Evolutionary conservation across 2,888 invertebrate species (phyloP).

Genomic region (Acrobasis consociella): DNA sequence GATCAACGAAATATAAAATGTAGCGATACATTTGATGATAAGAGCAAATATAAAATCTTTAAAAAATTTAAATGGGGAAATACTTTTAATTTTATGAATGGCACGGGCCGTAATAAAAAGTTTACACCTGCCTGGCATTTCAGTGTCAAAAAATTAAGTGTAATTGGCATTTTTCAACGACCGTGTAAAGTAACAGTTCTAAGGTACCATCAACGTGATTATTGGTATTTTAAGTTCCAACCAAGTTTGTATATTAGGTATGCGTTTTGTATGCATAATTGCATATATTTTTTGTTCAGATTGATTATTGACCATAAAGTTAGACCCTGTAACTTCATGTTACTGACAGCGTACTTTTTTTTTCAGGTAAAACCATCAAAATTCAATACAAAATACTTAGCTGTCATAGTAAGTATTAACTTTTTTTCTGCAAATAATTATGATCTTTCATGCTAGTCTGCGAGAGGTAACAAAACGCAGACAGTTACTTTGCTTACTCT

Average conservation of each 20-base stretch:
- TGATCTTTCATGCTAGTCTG: too few species aligned
- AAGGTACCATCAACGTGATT: neutral
- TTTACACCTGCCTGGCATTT: conserved; percentile 7
- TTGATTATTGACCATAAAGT: too few species aligned
- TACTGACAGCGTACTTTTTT: neutral
- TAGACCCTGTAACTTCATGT: too few species aligned
- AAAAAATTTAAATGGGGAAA: conserved; percentile 13
- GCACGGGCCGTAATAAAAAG: conserved; percentile 22
- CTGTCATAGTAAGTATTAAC: neutral
- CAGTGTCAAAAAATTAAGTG: conserved; percentile 10
- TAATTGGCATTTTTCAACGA: conserved; percentile 14
- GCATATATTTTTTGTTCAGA: neutral
- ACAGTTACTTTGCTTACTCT: too few species aligned
- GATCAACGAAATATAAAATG: conserved; percentile 15
- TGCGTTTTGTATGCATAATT: neutral
- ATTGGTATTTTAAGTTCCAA: neutral
- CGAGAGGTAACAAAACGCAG: too few species aligned
- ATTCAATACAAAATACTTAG: neutral
- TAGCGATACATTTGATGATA: conserved; percentile 16
- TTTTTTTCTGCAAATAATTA: too few species aligned
- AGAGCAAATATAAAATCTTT: conserved; percentile 11
- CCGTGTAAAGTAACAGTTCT: conserved; percentile 6
- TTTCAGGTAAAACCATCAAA: neutral
- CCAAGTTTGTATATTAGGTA: neutral
- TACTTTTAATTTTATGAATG: conserved; percentile 21